These are phyloP conservation scores for Allophyes oxyacanthae DNA, from an alignment of 2,888 invertebrate species.

Conservation along the genomic window DNA sequence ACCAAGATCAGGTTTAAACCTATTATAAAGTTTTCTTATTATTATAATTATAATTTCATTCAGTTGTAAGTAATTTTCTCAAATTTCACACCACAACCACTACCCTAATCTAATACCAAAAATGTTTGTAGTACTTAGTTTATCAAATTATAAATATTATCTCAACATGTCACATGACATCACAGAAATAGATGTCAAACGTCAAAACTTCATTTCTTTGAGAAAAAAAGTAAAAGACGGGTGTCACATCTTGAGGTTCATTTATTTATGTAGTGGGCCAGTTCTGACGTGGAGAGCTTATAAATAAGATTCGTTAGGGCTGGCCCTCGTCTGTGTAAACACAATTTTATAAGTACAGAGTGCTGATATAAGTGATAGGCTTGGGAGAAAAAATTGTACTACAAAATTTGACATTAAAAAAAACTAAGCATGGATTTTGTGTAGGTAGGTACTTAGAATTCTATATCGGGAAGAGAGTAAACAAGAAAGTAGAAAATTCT, in stretches of 20 bases:
- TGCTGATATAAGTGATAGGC: slow-evolving; percentile 12
- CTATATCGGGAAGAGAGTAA: too few relatives aligned
- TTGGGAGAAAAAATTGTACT: background rate
- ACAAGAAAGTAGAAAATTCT: too few relatives aligned
- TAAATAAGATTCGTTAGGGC: slow-evolving; percentile 72
- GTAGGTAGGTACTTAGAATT: too few relatives aligned
- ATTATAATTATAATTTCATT: too few relatives aligned
- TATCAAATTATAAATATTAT: slow-evolving; percentile 3
- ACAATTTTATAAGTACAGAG: slow-evolving; percentile 32
- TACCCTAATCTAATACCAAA: too few relatives aligned
- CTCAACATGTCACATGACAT: slow-evolving; percentile 31
- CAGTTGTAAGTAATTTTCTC: too few relatives aligned
- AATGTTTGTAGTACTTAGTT: too few relatives aligned
- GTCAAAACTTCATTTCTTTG: slow-evolving; percentile 45
- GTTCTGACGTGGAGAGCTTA: slow-evolving; percentile 68
- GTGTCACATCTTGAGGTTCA: slow-evolving; percentile 60
- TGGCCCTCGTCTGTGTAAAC: slow-evolving; percentile 54
- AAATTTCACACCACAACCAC: too few relatives aligned
- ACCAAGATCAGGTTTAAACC: too few relatives aligned
- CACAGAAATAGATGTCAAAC: slow-evolving; percentile 40
- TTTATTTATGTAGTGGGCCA: slow-evolving; percentile 68
- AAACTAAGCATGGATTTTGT: too few relatives aligned
- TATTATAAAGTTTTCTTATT: too few relatives aligned
- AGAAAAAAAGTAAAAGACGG: slow-evolving; percentile 35
- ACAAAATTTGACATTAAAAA: too few relatives aligned